Evolutionary conservation across 2,888 invertebrate genomes (phyloP).

Genomic region (Eristalinus aeneus): DNA sequence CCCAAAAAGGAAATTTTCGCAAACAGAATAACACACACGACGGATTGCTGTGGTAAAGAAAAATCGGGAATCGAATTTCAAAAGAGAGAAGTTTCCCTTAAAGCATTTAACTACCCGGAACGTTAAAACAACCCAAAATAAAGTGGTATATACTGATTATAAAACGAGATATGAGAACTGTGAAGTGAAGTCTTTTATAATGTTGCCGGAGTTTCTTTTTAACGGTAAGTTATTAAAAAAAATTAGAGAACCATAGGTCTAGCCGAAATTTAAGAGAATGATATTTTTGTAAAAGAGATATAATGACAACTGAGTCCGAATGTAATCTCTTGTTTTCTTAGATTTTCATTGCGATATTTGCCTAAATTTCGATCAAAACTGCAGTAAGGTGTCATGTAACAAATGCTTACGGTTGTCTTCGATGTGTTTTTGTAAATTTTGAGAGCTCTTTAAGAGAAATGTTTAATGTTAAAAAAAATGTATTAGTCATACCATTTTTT

Average conservation of each 20-base stretch:
- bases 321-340: conserved; percentile 4
- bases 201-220: conserved; percentile 75
- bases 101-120: conserved; percentile 24
- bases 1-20: conserved; percentile 77
- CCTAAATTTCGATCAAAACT: conserved; percentile 33
- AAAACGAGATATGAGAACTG: conserved; percentile 31
- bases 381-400: conserved; percentile 70
- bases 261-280: conserved; percentile 38
- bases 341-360: background rate
- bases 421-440: background rate
- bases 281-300: background rate
- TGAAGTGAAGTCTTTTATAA: conserved; percentile 60
- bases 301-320: too few relatives aligned
- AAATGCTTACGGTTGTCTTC: conserved; percentile 1
- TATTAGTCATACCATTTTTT: conserved; percentile 10
- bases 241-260: background rate
- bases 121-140: background rate
- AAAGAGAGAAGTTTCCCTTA: conserved; percentile 67
- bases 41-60: conserved; percentile 31
- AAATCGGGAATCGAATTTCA: conserved; percentile 79
- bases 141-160: background rate
- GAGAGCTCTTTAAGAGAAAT: conserved; percentile 24
- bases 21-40: conserved; percentile 71
- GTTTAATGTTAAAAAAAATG: background rate
- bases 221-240: conserved; percentile 72